Base-by-base conservation (phyloP, 2,888 invertebrate species). In the Crossocerus cetratus region DNA sequence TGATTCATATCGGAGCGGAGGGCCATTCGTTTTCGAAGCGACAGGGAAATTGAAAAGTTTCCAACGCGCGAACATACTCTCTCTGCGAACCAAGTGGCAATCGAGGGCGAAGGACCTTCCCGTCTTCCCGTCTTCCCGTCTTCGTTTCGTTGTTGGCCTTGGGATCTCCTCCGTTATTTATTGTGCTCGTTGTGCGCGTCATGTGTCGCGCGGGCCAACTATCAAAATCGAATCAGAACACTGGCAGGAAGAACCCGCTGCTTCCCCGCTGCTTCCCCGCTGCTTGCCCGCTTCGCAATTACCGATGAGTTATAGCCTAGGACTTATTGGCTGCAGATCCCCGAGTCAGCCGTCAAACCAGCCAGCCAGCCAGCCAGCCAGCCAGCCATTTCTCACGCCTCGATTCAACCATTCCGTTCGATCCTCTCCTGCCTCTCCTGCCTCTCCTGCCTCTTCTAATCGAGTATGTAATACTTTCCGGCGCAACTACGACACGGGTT, bases 151-250 rank as follows among this genome's bases (percentile, higher is more conserved):
- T n/a, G n/a, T n/a, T n/a, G n/a, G n/a, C n/a, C n/a, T n/a, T n/a
- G n/a, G 75, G 84, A 85, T 84, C 85, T 83, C 89, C 86, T 90
- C 88, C 85, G 89, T 90, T 89, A 90, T 90, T 90, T 90, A 90
- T 88, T 75, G 84, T 71, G 61, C 76, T 74, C 69, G 65, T 76
- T 80, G 76, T 69, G 77, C 75, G n/a, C 22, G 69, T 56, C 59
- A 69, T 70, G 76, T 75, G 79, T 83, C 84, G 80, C 84, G 77
- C 76, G 83, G 83, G 85, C 76, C 74, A 71, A 55, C 78, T 61
- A 87, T 89, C 86, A 86, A 89, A 90, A 84, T 78, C 84, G 82
- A 84, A 87, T 89, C 86, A 87, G 80, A 86, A 83, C 73, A 68
- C 68, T 72, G 75, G 64, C 64, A 77, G 74, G 70, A 74, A 77